Evolutionary conservation across 2,888 invertebrate species (phyloP).

Genomic region (Koerneria pararmatus): DNA sequence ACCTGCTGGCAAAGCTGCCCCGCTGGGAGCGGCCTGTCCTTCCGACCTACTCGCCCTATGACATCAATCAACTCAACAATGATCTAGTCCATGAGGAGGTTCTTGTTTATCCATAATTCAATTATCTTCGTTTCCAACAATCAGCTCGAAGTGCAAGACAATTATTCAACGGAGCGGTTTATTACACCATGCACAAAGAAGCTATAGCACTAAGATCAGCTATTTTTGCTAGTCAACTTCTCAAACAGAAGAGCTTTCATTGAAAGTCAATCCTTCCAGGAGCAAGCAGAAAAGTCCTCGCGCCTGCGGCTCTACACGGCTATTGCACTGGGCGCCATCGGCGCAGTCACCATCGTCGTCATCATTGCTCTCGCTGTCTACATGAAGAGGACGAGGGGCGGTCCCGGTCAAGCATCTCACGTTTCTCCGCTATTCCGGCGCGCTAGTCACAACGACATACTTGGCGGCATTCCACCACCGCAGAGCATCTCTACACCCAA

Average conservation of each 20-base stretch:
- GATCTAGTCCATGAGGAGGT: constrained; percentile 45
- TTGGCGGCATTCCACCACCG: too few relatives aligned
- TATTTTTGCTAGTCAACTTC: too few relatives aligned
- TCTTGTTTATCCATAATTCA: too few relatives aligned
- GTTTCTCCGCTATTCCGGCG: too few relatives aligned
- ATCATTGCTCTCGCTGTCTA: constrained; percentile 65
- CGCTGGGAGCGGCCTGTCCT: constrained; percentile 46
- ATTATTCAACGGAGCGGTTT: constrained; percentile 30
- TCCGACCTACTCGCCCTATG: constrained; percentile 55
- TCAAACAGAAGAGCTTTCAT: constrained; percentile 1
- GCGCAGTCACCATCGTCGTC: constrained; percentile 42
- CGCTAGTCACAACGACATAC: too few relatives aligned
- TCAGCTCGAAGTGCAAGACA: constrained; percentile 28
- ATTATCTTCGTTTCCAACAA: too few relatives aligned
- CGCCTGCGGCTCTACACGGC: constrained; percentile 41
- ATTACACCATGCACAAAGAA: too few relatives aligned
- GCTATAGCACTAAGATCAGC: too few relatives aligned
- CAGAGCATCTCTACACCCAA: too few relatives aligned
- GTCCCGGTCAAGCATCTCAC: too few relatives aligned
- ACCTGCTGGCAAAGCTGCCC: constrained; percentile 52
- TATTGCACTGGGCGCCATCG: constrained; percentile 49
- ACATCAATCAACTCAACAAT: constrained; percentile 51
- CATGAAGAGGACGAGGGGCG: constrained; percentile 19
- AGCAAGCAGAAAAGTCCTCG: constrained; percentile 6
- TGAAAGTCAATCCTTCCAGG: constrained; percentile 3